These are phyloP conservation scores for Pomacea maculata DNA, from an alignment of 1,140 invertebrate genomes.

Conservation along the genomic window DNA sequence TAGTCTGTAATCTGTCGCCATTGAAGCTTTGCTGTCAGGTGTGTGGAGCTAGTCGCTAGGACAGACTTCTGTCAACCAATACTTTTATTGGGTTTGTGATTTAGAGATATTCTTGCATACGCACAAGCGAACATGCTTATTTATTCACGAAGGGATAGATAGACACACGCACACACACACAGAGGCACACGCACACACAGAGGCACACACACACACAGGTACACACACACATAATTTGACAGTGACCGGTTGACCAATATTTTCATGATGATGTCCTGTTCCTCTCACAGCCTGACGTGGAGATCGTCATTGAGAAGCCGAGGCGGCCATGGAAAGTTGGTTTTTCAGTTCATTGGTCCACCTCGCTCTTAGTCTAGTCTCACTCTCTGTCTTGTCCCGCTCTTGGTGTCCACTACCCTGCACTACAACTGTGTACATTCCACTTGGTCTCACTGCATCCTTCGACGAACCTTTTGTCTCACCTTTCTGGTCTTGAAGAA, in stretches of 20 bases:
- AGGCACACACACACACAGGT: background rate
- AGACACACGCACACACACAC: conserved; percentile 7
- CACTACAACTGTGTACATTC: too few relatives aligned
- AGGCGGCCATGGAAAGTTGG: background rate
- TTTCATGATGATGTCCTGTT: background rate
- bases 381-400: background rate
- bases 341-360: background rate
- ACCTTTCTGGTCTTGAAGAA: too few relatives aligned
- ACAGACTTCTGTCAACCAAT: too few relatives aligned
- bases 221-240: background rate
- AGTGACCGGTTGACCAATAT: background rate
- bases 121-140: background rate
- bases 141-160: background rate
- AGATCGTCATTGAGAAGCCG: background rate
- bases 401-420: too few relatives aligned
- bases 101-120: background rate
- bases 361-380: background rate
- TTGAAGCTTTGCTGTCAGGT: too few relatives aligned
- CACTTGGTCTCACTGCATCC: too few relatives aligned
- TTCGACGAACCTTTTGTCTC: too few relatives aligned
- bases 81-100: background rate
- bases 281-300: background rate
- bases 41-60: too few relatives aligned
- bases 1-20: background rate
- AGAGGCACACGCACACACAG: background rate